These are phyloP conservation scores for Apostichopus parvimensis DNA, from an alignment of 35 echinoderm and acorn worm species.

Conservation along the genomic window DNA sequence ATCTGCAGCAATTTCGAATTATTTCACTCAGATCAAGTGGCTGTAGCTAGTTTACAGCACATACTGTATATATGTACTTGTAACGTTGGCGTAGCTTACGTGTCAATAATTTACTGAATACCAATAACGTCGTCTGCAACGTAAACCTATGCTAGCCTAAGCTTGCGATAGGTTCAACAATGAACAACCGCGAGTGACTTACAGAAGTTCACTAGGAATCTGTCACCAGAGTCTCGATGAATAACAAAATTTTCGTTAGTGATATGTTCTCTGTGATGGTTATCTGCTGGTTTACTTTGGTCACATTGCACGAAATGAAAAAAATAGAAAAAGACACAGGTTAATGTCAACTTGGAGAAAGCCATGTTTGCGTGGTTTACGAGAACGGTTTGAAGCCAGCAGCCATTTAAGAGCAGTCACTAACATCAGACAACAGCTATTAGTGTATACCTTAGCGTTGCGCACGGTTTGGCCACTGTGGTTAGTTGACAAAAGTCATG, in stretches of 20 bases:
- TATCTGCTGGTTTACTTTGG: conserved; percentile 16
- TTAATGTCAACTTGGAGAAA: not conserved
- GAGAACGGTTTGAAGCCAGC: too few relatives aligned
- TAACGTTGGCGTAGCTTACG: conserved; percentile 1
- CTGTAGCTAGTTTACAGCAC: too few relatives aligned
- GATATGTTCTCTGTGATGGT: conserved; percentile 18
- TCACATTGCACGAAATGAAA: not conserved
- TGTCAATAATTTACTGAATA: not conserved
- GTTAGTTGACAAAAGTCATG: too few relatives aligned
- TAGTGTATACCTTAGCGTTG: too few relatives aligned
- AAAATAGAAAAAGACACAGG: not conserved
- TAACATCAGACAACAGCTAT: too few relatives aligned
- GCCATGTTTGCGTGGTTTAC: not conserved
- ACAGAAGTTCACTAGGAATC: conserved; percentile 34
- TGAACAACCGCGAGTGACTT: not conserved
- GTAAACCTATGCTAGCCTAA: not conserved
- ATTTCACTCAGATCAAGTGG: too few relatives aligned
- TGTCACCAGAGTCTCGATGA: conserved; percentile 28
- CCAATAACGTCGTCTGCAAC: conserved; percentile 23
- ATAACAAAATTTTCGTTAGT: conserved; percentile 44
- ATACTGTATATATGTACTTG: too few relatives aligned
- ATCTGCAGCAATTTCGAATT: too few relatives aligned
- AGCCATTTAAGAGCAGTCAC: too few relatives aligned
- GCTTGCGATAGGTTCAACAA: not conserved
- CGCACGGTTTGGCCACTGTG: too few relatives aligned